phyloP scores from a whole-genome alignment of 2,888 invertebrate species.

The Andrena minutula region DNA sequence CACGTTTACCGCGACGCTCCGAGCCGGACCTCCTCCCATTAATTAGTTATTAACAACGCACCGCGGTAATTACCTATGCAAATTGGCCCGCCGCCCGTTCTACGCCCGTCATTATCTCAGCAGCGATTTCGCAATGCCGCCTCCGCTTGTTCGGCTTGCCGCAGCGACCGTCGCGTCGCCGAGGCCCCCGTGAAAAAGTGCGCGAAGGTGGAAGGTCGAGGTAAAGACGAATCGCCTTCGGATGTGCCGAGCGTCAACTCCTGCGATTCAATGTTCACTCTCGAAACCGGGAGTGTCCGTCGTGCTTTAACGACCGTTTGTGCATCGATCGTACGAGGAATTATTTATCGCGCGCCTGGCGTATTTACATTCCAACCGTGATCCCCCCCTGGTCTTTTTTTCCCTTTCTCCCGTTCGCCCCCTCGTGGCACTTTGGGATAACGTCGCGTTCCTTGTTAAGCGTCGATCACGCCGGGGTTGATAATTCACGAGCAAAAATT shows the following conservation, averaged over 20 bases:
- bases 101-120: slow-evolving; percentile 74
- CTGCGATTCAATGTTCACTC: slow-evolving; percentile 39
- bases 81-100: slow-evolving; percentile 73
- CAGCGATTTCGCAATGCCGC: slow-evolving; percentile 72
- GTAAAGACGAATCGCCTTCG: slow-evolving; percentile 61
- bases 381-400: not conserved
- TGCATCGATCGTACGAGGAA: slow-evolving; percentile 38
- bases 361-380: slow-evolving; percentile 37
- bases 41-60: slow-evolving; percentile 80
- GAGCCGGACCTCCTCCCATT: slow-evolving; percentile 74
- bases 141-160: slow-evolving; percentile 57
- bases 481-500: slow-evolving; percentile 19
- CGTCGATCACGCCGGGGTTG: slow-evolving; percentile 20
- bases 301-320: slow-evolving; percentile 30
- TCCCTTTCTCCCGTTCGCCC: not conserved
- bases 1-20: slow-evolving; percentile 39
- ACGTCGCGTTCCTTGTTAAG: slow-evolving; percentile 8
- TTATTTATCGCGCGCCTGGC: slow-evolving; percentile 26
- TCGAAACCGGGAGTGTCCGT: slow-evolving; percentile 28
- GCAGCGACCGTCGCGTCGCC: slow-evolving; percentile 4
- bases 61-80: slow-evolving; percentile 81
- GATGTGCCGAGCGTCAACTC: slow-evolving; percentile 52
- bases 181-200: slow-evolving; percentile 57
- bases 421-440: slow-evolving; percentile 8
- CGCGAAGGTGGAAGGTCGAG: slow-evolving; percentile 64